Conservation (phyloP, 2,113 vertebrate species). For the Chloroceryle aenea region DNA sequence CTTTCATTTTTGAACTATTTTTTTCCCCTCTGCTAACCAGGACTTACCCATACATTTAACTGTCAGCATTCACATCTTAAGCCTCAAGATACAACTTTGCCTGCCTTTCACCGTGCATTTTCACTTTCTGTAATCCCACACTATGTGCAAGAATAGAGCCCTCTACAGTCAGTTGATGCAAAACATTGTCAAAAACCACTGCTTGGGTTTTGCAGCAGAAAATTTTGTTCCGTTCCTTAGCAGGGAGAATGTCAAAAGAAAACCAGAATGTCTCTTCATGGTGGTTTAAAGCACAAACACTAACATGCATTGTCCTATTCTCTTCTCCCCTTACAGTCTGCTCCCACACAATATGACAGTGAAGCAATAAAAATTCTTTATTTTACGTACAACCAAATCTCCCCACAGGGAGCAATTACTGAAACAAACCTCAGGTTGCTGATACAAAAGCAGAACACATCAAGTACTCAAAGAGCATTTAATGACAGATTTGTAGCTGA, state of each 20-base stretch:
- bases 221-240: background rate
- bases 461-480: background rate
- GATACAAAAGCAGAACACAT: background rate
- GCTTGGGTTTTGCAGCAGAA: background rate
- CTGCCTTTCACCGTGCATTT: background rate
- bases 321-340: background rate
- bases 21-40: background rate
- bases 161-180: conserved; percentile 36
- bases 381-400: background rate
- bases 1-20: background rate
- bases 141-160: conserved; percentile 19
- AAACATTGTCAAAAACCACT: background rate
- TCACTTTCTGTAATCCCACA: background rate
- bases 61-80: background rate
- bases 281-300: background rate
- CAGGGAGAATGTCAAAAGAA: background rate
- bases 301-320: background rate
- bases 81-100: background rate
- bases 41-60: background rate
- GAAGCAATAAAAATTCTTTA: background rate
- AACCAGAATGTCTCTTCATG: background rate
- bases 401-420: background rate
- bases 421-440: background rate
- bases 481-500: background rate
- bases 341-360: background rate